Evolutionary conservation across 2,113 vertebrate species (phyloP), one percentile per base, ranked within the genome.

Genomic region (Oryzias woworae): DNA sequence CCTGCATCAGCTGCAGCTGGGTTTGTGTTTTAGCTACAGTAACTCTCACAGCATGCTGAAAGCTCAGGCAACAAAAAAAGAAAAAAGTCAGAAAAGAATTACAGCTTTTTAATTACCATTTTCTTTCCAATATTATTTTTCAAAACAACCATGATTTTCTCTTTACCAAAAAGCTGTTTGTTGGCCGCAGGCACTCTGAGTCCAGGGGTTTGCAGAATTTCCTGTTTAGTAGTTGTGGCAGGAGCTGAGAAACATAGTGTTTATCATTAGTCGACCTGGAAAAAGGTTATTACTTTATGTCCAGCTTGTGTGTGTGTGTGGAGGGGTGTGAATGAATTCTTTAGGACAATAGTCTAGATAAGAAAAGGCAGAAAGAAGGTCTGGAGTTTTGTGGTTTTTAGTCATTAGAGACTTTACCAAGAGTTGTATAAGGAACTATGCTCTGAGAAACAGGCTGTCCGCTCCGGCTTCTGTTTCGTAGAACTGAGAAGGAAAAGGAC

Each of bases 181-280:
- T 58, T 82, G 81, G 71, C 56, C 72, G 69, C 71, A 58, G 79
- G 75, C 31, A 36, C 49, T 76, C 62, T 68, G 65, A 86, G 50
- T 81, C 81, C 75, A 44, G 56, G 46, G 47, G 82, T 86, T 15
- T 81, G 69, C 73, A 79, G 48, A 72, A 75, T 71, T 71, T 80
- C 75, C 82, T 82, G 83, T 68, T 23, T 87, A 85, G 86, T 71
- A 62, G 83, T 74, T 70, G 78, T 79, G 59, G 75, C 72, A 61
- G 89, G 60, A 75, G 86, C 87, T 90, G 81, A 81, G 82, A 84
- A 89, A 87, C 77, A 89, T 83, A 88, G 59, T 81, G 46, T 51
- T 67, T 5, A 36, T 36, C 36, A 16, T 88, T 87, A 89, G 62
- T 42, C 73, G 58, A 75, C 66, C 69, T 77, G 47, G 36, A 66